phyloP scores from a whole-genome alignment of 2,797 vertebrate species.

The Podarcis siculus region DNA sequence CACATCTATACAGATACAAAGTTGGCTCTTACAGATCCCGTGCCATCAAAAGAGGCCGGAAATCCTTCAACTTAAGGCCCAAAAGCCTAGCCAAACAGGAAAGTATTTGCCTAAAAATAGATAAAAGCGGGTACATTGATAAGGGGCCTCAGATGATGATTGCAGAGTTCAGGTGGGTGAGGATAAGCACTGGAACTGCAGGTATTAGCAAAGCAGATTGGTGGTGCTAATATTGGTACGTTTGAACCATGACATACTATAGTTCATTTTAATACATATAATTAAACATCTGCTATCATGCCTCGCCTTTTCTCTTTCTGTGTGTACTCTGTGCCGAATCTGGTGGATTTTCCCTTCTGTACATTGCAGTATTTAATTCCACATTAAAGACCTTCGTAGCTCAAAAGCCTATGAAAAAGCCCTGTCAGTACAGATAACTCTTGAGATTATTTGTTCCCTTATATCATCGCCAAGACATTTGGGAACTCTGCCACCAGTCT shows the following conservation, averaged over 20 bases:
- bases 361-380: not conserved
- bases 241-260: not conserved
- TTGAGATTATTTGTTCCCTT: constrained; percentile 4
- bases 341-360: not conserved
- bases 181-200: too few species aligned
- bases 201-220: not conserved
- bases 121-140: too few species aligned
- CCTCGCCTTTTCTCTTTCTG: not conserved
- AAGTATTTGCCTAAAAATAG: too few species aligned
- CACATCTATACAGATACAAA: too few species aligned
- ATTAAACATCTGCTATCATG: not conserved
- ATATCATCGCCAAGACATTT: not conserved
- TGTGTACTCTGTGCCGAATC: not conserved
- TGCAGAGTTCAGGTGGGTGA: too few species aligned
- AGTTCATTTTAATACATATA: not conserved
- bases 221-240: not conserved
- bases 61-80: too few species aligned
- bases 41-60: too few species aligned
- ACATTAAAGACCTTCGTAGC: not conserved
- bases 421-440: not conserved
- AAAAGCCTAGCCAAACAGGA: too few species aligned
- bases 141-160: too few species aligned
- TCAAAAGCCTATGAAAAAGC: not conserved
- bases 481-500: constrained; percentile 12
- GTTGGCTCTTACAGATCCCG: too few species aligned